Percentiles rank a stretch among this genome's conserved stretches.
Conservation (phyloP, 2,888 invertebrate species). For the Epirrhoe tristata region DNA sequence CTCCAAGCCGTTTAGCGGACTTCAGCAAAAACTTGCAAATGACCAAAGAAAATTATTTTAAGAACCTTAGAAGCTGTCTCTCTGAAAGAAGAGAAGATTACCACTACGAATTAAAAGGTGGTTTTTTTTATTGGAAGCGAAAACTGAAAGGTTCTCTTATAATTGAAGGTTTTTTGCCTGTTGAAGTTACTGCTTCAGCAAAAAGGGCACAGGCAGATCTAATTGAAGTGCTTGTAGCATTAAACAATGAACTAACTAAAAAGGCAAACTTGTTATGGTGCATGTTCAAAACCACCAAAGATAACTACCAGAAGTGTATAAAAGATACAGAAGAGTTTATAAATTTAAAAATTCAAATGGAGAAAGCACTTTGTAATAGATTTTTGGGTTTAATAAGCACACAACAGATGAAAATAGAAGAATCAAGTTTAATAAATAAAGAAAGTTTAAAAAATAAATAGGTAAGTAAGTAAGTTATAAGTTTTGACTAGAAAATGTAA, state of each 20-base stretch:
- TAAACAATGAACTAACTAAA: conserved; percentile 61
- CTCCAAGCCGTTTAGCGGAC: conserved; percentile 60
- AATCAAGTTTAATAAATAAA: background rate
- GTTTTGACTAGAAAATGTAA: too few species aligned
- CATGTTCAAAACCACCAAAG: conserved; percentile 54
- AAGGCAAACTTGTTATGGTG: conserved; percentile 52
- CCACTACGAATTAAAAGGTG: conserved; percentile 66
- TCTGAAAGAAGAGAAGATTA: conserved; percentile 60
- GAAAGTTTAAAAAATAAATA: background rate
- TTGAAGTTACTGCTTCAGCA: conserved; percentile 57
- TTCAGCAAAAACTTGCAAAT: conserved; percentile 68
- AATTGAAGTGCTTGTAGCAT: conserved; percentile 60
- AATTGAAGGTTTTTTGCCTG: conserved; percentile 71
- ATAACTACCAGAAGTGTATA: conserved; percentile 64
- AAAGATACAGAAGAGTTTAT: conserved; percentile 72
- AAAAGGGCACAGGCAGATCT: conserved; percentile 57
- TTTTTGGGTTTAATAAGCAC: conserved; percentile 60
- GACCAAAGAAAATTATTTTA: conserved; percentile 57
- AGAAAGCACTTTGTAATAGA: conserved; percentile 65
- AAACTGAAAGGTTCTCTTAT: conserved; percentile 52
- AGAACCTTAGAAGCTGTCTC: conserved; percentile 57
- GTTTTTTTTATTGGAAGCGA: conserved; percentile 74
- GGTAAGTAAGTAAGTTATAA: background rate
- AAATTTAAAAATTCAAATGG: conserved; percentile 71
- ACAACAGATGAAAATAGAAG: conserved; percentile 47